Evolutionary conservation across 2,113 vertebrate species (phyloP), one percentile per base, ranked within the genome.

Genomic region (Dipodomys merriami): DNA sequence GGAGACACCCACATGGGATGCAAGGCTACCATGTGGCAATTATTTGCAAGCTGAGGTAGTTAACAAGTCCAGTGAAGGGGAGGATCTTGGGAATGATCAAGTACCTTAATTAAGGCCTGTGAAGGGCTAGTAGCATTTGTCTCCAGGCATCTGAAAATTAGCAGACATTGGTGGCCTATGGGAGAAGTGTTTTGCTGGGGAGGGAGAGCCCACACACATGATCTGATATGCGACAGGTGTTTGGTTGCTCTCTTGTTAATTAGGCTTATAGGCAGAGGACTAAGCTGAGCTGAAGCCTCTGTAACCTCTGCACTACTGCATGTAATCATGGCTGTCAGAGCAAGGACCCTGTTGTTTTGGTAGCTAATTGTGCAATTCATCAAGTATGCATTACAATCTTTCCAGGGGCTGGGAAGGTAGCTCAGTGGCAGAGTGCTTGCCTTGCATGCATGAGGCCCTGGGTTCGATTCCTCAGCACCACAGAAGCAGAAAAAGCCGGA

Each of bases 21-120:
- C 78, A 73, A 84, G 88, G 86, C 77, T 71, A 68, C 68, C 81
- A 76, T 39, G 53, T 13, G 15, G 53, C 73, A 72, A 65, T 78
- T 83, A 73, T 89, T 76, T 94, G 79, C 71, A 93, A 91, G 81
- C 30, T 11, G 87, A 86, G 80, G 62, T 20, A 60, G 84, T 91
- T 90, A 85, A 65, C 90, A 73, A 93, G 46, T 57, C 25, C 2
- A 0, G 29, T 86, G 64, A 88, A 93, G 78, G 33, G 33, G 88
- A 60, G 64, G 90, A 33, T 69, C 89, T 18, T 84, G 77, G 81
- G 73, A 67, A 77, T 39, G 74, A 72, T 80, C 46, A 16, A 74
- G 62, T 71, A 60, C 46, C 73, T 81, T 80, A 65, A 94, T 81
- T 80, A 65, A 94, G 53, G 23, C 72, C 62, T 62, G n/a, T 10